Evolutionary conservation across 2,113 vertebrate species (phyloP).

Genomic region (Chaenogobius annularis): DNA sequence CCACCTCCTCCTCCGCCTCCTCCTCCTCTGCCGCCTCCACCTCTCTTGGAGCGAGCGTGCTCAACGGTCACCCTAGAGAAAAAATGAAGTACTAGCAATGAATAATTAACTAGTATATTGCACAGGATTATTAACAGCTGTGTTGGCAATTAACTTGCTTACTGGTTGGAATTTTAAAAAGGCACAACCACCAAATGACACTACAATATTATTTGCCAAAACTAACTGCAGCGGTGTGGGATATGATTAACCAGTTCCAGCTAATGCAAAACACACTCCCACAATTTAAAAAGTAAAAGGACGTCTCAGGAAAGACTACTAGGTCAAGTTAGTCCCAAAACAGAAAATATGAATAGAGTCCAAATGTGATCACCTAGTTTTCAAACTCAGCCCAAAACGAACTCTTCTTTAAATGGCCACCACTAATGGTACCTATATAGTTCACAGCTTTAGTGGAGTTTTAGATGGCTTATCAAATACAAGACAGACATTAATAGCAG

Average conservation of each 20-base stretch:
- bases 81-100: background rate
- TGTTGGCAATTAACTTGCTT: background rate
- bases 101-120: background rate
- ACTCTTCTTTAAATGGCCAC: background rate
- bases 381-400: background rate
- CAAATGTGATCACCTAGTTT: background rate
- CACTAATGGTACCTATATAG: background rate
- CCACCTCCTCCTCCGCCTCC: slow-evolving; percentile 65
- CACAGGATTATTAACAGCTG: background rate
- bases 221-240: background rate
- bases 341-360: background rate
- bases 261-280: background rate
- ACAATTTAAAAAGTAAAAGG: background rate
- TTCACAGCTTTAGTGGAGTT: background rate
- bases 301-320: background rate
- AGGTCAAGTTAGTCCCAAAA: background rate
- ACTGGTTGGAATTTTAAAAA: too few species aligned
- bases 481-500: accelerated
- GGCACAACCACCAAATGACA: too few species aligned
- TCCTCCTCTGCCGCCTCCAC: slow-evolving; percentile 71
- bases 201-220: background rate
- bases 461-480: background rate
- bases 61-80: slow-evolving; percentile 85
- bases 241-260: background rate
- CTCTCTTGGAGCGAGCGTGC: slow-evolving; percentile 83